Base-by-base conservation (phyloP, 2,888 invertebrate species). In the Galeopsomyia nigrocyanea region DNA sequence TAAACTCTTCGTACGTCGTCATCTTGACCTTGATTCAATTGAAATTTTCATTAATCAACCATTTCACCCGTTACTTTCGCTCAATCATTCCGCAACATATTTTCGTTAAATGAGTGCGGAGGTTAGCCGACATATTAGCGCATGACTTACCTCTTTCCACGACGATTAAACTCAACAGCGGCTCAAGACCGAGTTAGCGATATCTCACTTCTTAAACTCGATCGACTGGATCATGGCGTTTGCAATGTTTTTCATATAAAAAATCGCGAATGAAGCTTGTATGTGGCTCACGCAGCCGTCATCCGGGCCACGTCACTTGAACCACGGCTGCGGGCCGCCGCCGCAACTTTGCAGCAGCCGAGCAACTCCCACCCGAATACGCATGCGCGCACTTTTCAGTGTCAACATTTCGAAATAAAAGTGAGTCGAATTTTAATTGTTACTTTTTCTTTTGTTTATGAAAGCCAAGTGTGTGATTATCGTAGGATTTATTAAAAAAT, bases 1-100 rank as follows among this genome's bases (percentile, higher is more conserved):
- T 98, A 97, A 75, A 75, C 49, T 75, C 73, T 86, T 96, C 95
- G 87, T 95, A 97, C 62, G 96, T 95, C 80, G 95, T 92, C 95
- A 95, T 95, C 75, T 83, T 88, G 84, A 80, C 83, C 63, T 0
- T 71, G n/a, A 55, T 69, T 72, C 10, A 64, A 31, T 13, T 3
- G 55, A 39, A 57, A 62, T 39, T 22, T 19, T 9, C 22, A 51
- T 47, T 17, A 49, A 62, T 72, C 26, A 19, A 22, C 13, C 21
- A 39, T 57, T 39, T 39, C 10, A 39, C 13, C 7, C 39, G 39
- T 31, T 10, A 39, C 39, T 39, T 39, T 39, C 10, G 13, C 13
- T 39, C 39, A 39, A 39, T 39, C 39, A 39, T 39, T 10, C 13
- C 39, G 39, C 39, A 39, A 39, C 39, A 39, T 39, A 39, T 39